These are phyloP conservation scores for Epistrophe grossulariae DNA, from an alignment of 2,888 invertebrate genomes.

Conservation along the genomic window DNA sequence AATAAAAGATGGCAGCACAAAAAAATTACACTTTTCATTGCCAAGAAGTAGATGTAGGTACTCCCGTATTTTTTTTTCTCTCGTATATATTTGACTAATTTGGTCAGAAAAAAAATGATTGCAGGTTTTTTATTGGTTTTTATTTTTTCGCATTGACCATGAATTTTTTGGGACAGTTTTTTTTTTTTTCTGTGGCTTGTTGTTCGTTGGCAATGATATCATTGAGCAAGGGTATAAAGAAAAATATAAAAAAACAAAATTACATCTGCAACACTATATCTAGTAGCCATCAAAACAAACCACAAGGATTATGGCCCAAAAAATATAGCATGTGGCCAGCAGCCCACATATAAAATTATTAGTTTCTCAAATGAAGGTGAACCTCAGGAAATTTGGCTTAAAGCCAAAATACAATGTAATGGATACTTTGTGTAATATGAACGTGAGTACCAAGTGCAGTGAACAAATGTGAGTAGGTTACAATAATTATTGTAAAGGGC, in stretches of 20 bases:
- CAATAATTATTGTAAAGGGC: not conserved
- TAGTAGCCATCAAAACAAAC: slow-evolving; percentile 9
- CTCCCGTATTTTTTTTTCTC: not conserved
- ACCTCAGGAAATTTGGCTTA: not conserved
- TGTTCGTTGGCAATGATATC: not conserved
- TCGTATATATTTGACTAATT: not conserved
- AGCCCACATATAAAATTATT: not conserved
- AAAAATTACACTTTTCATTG: not conserved
- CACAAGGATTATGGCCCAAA: slow-evolving; percentile 7
- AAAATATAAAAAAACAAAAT: not conserved
- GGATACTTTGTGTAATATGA: not conserved
- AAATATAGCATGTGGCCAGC: not conserved
- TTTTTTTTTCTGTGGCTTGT: not conserved
- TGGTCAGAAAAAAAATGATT: not conserved
- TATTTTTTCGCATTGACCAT: slow-evolving; percentile 18
- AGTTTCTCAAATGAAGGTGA: not conserved
- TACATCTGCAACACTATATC: not conserved
- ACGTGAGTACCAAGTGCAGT: not conserved
- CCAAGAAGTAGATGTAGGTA: not conserved
- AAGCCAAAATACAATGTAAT: not conserved
- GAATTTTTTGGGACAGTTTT: not conserved
- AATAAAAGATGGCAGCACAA: not conserved
- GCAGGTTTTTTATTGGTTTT: not conserved
- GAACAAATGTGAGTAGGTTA: not conserved
- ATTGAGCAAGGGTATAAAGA: not conserved